Evolutionary conservation across 2,797 vertebrate genomes (phyloP), one percentile per base, ranked within the genome.

Genomic region (Dermochelys coriacea): DNA sequence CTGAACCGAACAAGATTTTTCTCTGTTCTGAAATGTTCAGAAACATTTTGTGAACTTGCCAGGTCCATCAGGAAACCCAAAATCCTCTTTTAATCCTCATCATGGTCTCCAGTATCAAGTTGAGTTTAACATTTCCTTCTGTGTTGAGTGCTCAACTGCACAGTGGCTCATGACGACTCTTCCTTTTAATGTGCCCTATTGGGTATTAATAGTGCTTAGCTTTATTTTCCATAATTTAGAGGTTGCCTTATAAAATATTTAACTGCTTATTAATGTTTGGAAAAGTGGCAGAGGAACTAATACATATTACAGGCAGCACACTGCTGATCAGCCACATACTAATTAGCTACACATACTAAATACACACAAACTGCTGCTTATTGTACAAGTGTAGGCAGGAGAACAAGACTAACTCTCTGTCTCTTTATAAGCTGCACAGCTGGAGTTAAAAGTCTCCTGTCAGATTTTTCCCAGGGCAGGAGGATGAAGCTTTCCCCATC

Each of bases 171-270:
- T 54, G 29, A 49, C 11, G 1, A 61, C 59, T 59, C 74, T 86
- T 71, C 68, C 79, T 94, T 86, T 80, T 95, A 92, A 86, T 94
- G 87, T 96, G 47, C 49, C 55, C 87, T 77, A 82, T 27, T 91
- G 86, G 45, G 45, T 89, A 97, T 96, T 96, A 96, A 96, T 93
- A 93, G 82, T 51, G 52, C 81, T 96, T 89, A 93, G 77, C 87
- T 93, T 94, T 95, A 94, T 82, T 97, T 96, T 95, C 91, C 41
- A 96, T 94, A 97, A 96, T 95, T 95, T 95, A 96, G 59, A 95
- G 45, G 47, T 92, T 96, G 57, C 57, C 49, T 96, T 91, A 96
- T 97, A 95, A 97, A 98, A 96, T 96, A 95, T 95, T 97, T 85
- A 97, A 96, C 89, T 93, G 55, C 77, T 97, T 97, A 94, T 94